A percentile compares a stretch with the other conserved stretches of the same genome.
phyloP scores from a whole-genome alignment of 2,888 invertebrate genomes.

The Cataglyphis altisquamis region DNA sequence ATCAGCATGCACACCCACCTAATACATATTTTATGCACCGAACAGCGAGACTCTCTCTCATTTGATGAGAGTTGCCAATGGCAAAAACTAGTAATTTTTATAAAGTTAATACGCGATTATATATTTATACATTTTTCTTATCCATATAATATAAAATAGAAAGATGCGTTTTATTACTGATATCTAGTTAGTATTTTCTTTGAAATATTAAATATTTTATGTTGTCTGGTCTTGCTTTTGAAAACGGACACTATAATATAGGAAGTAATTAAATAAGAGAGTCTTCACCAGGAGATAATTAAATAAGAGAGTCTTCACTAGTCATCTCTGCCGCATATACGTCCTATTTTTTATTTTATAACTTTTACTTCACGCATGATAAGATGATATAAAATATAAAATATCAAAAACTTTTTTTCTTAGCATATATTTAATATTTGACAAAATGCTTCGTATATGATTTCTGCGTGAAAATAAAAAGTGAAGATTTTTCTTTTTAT shows the following conservation, averaged over 20 bases:
- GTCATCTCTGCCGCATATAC: neutral
- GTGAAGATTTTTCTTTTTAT: neutral
- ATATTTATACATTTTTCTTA: neutral
- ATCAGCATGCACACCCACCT: conserved; percentile 30
- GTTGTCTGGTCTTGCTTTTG: neutral
- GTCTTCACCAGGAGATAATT: neutral
- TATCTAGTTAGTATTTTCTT: neutral
- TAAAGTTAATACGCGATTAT: neutral
- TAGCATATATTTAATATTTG: neutral
- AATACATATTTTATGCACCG: conserved; percentile 15
- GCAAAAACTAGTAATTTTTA: conserved; percentile 8
- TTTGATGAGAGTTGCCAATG: neutral
- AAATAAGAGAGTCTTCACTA: neutral
- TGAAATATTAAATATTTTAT: neutral
- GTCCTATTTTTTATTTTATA: neutral
- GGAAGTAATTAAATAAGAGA: neutral
- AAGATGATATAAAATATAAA: neutral
- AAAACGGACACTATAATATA: neutral
- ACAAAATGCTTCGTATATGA: neutral
- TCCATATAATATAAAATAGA: neutral
- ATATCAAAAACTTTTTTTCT: neutral
- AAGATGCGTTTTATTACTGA: neutral
- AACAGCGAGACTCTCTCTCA: conserved; percentile 3
- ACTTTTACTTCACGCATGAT: neutral
- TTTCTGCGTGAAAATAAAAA: neutral